These are phyloP conservation scores for Syrista parreyssii DNA, from an alignment of 2,888 invertebrate species.

Conservation along the genomic window DNA sequence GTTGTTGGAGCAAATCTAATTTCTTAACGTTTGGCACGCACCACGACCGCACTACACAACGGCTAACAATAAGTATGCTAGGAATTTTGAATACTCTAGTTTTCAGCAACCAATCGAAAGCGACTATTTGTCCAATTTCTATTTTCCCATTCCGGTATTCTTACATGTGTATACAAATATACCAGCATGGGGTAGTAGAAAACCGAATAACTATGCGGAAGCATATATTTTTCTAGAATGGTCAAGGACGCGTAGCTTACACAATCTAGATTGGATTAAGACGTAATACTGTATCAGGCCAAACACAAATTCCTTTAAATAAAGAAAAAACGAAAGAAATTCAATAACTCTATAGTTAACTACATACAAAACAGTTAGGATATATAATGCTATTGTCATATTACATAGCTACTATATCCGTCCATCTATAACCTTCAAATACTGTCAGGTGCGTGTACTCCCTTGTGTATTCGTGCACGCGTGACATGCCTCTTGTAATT, in stretches of 20 bases:
- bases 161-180: neutral
- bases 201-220: neutral
- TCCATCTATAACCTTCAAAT: neutral
- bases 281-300: neutral
- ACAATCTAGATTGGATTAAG: neutral
- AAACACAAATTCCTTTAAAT: neutral
- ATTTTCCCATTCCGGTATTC: neutral
- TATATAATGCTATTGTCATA: neutral
- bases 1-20: slow-evolving; percentile 8
- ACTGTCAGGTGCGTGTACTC: neutral
- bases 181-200: neutral
- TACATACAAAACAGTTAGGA: neutral
- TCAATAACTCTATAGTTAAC: neutral
- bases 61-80: neutral
- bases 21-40: slow-evolving; percentile 8
- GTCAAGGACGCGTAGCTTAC: neutral
- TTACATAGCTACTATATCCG: neutral
- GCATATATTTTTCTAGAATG: neutral
- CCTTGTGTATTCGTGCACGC: neutral
- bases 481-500: slow-evolving; percentile 1
- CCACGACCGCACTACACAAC: neutral
- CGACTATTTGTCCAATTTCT: neutral
- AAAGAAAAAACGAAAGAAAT: too few species aligned
- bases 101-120: neutral
- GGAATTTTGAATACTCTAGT: neutral